Evolutionary conservation across 2,113 vertebrate species (phyloP).

Genomic region (rabbit (Oryctolagus cuniculus)): mOryCun1.1 NC_091434.1:181458001-181458500

Average conservation of each 20-base stretch:
- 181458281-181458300: not conserved
- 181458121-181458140: rapidly evolving
- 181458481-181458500: too few relatives aligned
- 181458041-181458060: not conserved
- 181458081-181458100: not conserved
- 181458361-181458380: rapidly evolving
- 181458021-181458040: not conserved
- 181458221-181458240: not conserved
- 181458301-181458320: not conserved
- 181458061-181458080: not conserved
- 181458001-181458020: not conserved
- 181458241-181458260: slow-evolving; percentile 3
- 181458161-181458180: not conserved
- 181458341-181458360: not conserved
- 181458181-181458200: not conserved
- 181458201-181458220: not conserved
- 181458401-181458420: not conserved
- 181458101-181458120: rapidly evolving
- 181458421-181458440: too few relatives aligned
- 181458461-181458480: rapidly evolving
- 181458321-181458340: rapidly evolving
- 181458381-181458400: not conserved
- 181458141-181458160: not conserved
- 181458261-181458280: too few relatives aligned
- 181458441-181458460: not conserved